phyloP scores from a whole-genome alignment of 1,140 invertebrate species.

The Drosophila ohnishii region DNA sequence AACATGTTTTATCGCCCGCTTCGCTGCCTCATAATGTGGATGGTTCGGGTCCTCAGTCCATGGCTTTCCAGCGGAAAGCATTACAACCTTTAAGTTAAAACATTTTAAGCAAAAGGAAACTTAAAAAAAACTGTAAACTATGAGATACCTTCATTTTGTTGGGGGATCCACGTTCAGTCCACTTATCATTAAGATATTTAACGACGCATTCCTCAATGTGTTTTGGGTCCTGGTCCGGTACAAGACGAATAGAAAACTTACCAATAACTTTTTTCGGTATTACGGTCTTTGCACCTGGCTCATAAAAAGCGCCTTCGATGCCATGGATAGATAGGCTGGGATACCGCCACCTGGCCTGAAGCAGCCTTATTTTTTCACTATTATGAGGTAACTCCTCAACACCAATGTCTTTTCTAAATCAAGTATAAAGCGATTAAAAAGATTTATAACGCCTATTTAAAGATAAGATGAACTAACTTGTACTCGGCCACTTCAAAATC shows the following conservation, averaged over 20 bases:
- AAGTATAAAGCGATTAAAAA: constrained; percentile 19
- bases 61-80: constrained; percentile 89
- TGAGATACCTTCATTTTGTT: constrained; percentile 91
- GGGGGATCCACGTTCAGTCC: constrained; percentile 89
- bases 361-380: constrained; percentile 89
- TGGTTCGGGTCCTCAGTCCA: constrained; percentile 97
- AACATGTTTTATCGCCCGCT: constrained; percentile 93
- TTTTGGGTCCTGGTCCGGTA: constrained; percentile 94
- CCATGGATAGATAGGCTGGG: constrained; percentile 96
- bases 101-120: constrained; percentile 77
- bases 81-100: constrained; percentile 84
- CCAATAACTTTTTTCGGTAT: constrained; percentile 97
- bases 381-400: constrained; percentile 88
- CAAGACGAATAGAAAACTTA: constrained; percentile 97
- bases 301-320: constrained; percentile 94
- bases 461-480: constrained; percentile 83
- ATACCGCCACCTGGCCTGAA: constrained; percentile 96
- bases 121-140: background rate
- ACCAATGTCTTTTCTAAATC: constrained; percentile 87
- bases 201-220: constrained; percentile 89
- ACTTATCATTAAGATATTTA: constrained; percentile 89
- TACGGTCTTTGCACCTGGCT: constrained; percentile 96
- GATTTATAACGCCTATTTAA: constrained; percentile 44
- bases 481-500: constrained; percentile 95
- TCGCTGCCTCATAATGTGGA: constrained; percentile 95